phyloP scores from a whole-genome alignment of 1,140 invertebrate genomes.

The Aphaenogaster rudis region DNA sequence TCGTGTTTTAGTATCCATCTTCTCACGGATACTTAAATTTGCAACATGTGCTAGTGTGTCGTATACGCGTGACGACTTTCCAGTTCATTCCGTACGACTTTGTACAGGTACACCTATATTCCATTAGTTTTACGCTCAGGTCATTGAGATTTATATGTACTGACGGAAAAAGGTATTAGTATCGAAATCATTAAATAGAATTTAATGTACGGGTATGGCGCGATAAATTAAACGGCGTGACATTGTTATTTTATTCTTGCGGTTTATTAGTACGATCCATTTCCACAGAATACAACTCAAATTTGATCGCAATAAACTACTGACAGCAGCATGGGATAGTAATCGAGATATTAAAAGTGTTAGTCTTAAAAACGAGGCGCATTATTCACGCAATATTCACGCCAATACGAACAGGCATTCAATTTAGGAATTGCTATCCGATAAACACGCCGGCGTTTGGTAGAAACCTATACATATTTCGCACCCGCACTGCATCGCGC shows the following conservation, averaged over 20 bases:
- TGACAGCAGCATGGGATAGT: background rate
- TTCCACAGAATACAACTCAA: background rate
- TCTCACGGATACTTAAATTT: conserved; percentile 60
- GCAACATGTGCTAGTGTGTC: background rate
- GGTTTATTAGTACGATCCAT: conserved; percentile 5
- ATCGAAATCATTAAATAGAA: conserved; percentile 17
- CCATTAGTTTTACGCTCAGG: conserved; percentile 71
- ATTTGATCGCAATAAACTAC: background rate
- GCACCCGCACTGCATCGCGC: background rate
- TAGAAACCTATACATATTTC: background rate
- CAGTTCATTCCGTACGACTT: conserved; percentile 63
- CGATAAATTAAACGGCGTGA: conserved; percentile 9
- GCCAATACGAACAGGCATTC: background rate
- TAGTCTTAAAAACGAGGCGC: background rate
- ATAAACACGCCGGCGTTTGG: background rate
- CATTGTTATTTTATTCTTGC: conserved; percentile 5
- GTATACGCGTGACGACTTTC: conserved; percentile 23
- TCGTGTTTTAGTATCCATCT: conserved; percentile 60
- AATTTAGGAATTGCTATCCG: background rate
- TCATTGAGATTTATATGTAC: conserved; percentile 47
- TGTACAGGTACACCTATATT: conserved; percentile 66
- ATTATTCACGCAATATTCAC: background rate
- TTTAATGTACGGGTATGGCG: background rate
- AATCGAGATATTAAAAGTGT: background rate
- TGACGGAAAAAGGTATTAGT: background rate